Base-by-base conservation (phyloP, 2,888 invertebrate species). In the Anorthoa munda region DNA sequence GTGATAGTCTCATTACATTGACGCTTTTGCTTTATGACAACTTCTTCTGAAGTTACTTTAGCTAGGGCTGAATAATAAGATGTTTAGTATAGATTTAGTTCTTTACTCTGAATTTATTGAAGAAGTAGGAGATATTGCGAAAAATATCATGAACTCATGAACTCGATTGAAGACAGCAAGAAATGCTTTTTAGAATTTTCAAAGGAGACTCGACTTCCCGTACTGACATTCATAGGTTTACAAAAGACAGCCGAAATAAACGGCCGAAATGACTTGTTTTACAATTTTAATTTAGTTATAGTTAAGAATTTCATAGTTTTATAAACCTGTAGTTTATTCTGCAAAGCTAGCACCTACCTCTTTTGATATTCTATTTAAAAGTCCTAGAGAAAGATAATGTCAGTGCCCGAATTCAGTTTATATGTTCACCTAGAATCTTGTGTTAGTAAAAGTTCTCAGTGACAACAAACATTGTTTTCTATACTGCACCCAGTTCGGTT, bases 401-500 rank as follows among this genome's bases (percentile, higher is more conserved):
- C 17, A 23, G 39, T 18, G 13, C 21, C 13, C 13, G 18, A 50
- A 50, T 45, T 15, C 45, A 45, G 58, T 23, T 12, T 31, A 55
- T 2, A 55, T 66, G 26, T 67, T 55, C 55, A 55, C n/a, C 39
- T 23, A 45, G 0, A 51, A 45, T 46, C 23, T 72, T 9, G 11
- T 15, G 21, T 60, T 46, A 15, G 45, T 46, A 2, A 46, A 2
- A 53, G 59, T 70, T 70, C 1, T 21, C 21, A 18, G 26, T 18
- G 31, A 26, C 15, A 31, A 53, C 59, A 46, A 70, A 69, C 12
- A 69, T 23, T 51, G 46, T 59, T 13, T 51, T 15, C 1, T 46
- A 2, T 21, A 7, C 48, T 21, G 71, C 18, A 71, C 51, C 21
- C 71, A 46, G 23, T 60, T 72, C 17, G 21, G 59, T 59, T 23